Conservation (phyloP, 2,888 invertebrate species). For the Hololepta plana region DNA sequence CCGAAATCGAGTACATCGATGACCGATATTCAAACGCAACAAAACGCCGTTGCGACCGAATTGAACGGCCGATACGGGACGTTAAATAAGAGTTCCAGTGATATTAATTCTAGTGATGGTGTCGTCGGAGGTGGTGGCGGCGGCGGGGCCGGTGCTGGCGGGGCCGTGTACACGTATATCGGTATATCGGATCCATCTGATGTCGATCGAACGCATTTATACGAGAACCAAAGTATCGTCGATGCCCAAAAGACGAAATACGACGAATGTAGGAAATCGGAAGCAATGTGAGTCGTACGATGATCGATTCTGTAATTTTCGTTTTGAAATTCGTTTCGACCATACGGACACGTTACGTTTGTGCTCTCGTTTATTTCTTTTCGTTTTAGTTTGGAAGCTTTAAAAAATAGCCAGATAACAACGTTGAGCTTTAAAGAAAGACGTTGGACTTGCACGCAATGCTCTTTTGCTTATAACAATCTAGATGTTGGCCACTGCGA, state of each 20-base stretch:
- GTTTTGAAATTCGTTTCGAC: constrained; percentile 1
- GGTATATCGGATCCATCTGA: constrained; percentile 23
- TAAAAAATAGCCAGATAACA: constrained; percentile 17
- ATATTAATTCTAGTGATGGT: constrained; percentile 14
- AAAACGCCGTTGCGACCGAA: constrained; percentile 12
- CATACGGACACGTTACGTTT: not conserved
- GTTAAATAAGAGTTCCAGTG: constrained; percentile 20
- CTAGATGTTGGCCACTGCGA: constrained; percentile 65
- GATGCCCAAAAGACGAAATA: constrained; percentile 18
- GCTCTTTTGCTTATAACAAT: constrained; percentile 77
- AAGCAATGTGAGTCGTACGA: constrained; percentile 18
- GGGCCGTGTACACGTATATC: constrained; percentile 25
- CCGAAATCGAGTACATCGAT: constrained; percentile 26
- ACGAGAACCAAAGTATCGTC: constrained; percentile 24
- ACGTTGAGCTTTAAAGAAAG: constrained; percentile 26
- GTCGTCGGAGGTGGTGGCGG: constrained; percentile 11
- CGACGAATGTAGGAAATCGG: constrained; percentile 17
- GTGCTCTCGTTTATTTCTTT: too few species aligned
- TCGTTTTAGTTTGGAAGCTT: constrained; percentile 17
- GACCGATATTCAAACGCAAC: constrained; percentile 24
- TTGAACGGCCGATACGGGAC: constrained; percentile 13
- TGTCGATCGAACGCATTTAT: constrained; percentile 19
- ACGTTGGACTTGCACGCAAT: constrained; percentile 79
- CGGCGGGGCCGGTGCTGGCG: constrained; percentile 12
- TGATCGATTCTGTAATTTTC: not conserved